These are phyloP conservation scores for Cariama cristata DNA, from an alignment of 2,113 vertebrate species.

Conservation along the genomic window DNA sequence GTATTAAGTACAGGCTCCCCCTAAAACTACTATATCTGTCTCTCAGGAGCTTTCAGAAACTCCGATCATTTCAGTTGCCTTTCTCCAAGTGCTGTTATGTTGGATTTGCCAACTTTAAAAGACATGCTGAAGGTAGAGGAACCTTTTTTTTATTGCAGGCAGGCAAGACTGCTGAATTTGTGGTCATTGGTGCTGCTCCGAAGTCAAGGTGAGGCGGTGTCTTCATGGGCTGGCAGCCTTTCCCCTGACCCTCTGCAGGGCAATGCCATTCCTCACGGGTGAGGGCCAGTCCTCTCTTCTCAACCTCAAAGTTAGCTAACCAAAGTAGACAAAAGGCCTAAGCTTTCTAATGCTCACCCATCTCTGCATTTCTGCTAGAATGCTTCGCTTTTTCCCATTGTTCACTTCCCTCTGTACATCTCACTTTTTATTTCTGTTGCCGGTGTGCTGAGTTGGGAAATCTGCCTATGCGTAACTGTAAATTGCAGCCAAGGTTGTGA, in stretches of 20 bases:
- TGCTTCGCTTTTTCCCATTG: not conserved
- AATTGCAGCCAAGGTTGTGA: not conserved
- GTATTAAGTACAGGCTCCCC: not conserved
- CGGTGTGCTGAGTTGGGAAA: not conserved
- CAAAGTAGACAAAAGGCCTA: not conserved
- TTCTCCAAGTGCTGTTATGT: not conserved
- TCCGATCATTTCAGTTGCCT: not conserved
- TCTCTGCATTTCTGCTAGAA: not conserved
- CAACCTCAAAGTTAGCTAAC: not conserved
- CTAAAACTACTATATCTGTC: not conserved
- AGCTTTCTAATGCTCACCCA: not conserved
- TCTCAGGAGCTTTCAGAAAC: not conserved
- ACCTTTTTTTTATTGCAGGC: not conserved
- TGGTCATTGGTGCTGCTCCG: not conserved
- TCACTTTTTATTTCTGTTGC: not conserved
- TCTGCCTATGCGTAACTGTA: not conserved
- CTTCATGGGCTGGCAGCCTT: not conserved
- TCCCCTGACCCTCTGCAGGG: not conserved
- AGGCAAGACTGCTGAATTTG: not conserved
- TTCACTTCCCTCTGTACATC: not conserved
- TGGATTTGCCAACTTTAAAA: not conserved
- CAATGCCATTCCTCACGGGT: not conserved
- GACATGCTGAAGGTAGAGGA: not conserved
- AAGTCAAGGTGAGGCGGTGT: not conserved
- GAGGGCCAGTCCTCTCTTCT: not conserved